A percentile compares a stretch with the other conserved stretches of the same genome.
Conservation (phyloP, 2,888 invertebrate genomes). For the Myathropa florea region DNA sequence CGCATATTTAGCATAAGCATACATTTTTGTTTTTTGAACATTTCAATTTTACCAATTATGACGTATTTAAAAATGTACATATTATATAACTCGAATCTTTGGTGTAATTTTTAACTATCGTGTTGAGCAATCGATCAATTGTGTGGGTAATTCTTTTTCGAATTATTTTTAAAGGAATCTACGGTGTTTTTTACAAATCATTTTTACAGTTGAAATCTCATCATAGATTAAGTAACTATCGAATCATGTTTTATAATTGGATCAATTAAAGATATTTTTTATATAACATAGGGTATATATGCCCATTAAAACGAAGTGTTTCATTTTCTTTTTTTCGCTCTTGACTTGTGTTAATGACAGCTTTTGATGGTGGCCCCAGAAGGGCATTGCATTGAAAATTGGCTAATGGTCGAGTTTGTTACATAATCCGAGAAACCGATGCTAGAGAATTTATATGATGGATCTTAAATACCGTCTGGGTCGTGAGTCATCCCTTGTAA, state of each 20-base stretch:
- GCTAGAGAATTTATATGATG: no score
- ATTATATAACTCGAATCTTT: conserved; percentile 6
- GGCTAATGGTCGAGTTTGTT: no score
- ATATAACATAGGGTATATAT: background rate
- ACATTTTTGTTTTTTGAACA: background rate
- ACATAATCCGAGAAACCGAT: no score
- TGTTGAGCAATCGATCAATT: background rate
- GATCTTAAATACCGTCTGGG: no score
- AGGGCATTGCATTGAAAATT: no score
- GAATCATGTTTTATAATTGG: background rate
- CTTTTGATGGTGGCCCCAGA: no score
- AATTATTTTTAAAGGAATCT: background rate
- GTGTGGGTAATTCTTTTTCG: conserved; percentile 7
- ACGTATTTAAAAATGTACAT: conserved; percentile 3
- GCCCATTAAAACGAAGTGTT: background rate
- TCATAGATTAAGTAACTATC: background rate
- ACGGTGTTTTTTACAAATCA: background rate
- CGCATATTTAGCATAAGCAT: background rate
- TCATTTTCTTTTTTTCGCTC: background rate
- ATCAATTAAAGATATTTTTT: conserved; percentile 12
- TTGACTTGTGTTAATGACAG: background rate
- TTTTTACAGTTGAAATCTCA: conserved; percentile 2
- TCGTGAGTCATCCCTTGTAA: no score
- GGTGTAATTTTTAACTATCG: conserved; percentile 14
- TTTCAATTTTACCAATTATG: conserved; percentile 31